Base-by-base conservation (phyloP, 2,888 invertebrate species). In the Ormyrus rosae region DNA sequence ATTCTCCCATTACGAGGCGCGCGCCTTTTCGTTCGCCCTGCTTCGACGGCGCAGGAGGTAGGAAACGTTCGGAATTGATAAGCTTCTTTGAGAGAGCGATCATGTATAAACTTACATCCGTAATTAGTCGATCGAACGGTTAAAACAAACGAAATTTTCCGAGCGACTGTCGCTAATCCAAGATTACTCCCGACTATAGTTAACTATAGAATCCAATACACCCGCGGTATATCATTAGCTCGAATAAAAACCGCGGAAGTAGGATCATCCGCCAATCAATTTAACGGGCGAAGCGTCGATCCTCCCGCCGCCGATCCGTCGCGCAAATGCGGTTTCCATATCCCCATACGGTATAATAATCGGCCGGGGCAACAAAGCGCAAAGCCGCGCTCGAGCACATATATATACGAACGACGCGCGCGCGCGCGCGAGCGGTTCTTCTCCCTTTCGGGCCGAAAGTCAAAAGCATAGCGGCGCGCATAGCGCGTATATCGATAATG, bases 401-500 rank as follows among this genome's bases (percentile, higher is more conserved):
- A 58, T 78, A 53, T 50, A 58, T 78, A 70, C 65, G 10, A 63
- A 48, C 68, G 61, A 51, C 45, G 45, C 71, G 46, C 56, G 11
- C 9, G n/a, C n/a, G 13, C 64, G 6, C 55, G 19, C 64, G 9
- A 55, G 13, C 55, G n/a, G 53, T 8, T 8, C 19, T 64, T 65
- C 48, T 60, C 0, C 34, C 34, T 2, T 34, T 4, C 19, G 19
- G 19, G 19, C 19, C 51, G 77, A 78, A 67, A 89, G 88, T 88
- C 89, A 88, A 89, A 89, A 87, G 89, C 89, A 89, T 89, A 34
- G 34, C 87, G 88, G 83, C 85, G 80, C 34, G 87, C 89, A 89
- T 89, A 88, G 86, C 88, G 82, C 84, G 85, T 85, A 85, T 34
- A 4, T 85, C 88, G 88, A 89, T 90, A 90, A 90, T 90, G 88